phyloP scores from a whole-genome alignment of 2,113 vertebrate genomes.

The Corythoichthys intestinalis region DNA sequence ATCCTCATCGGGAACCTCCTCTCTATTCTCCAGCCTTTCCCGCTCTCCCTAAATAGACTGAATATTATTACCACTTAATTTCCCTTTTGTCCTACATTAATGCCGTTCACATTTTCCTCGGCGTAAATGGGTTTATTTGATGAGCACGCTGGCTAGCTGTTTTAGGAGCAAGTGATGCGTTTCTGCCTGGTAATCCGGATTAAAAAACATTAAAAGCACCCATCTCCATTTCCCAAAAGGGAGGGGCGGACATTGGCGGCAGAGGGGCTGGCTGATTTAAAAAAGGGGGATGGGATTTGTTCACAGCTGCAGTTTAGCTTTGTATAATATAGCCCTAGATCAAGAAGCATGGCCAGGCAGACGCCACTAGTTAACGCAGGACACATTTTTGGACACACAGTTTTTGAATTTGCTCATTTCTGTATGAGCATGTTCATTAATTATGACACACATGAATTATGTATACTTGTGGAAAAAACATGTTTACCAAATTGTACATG shows the following conservation, averaged over 20 bases:
- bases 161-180: conserved; percentile 59
- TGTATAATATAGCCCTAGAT: conserved; percentile 55
- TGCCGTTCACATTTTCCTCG: conserved; percentile 52
- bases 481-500: conserved; percentile 47
- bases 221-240: conserved; percentile 66
- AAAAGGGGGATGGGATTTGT: conserved; percentile 51
- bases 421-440: not conserved
- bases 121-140: conserved; percentile 62
- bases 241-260: conserved; percentile 29
- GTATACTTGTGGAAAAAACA: conserved; percentile 37
- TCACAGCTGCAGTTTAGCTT: conserved; percentile 64
- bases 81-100: conserved; percentile 62
- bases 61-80: conserved; percentile 68
- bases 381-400: conserved; percentile 1
- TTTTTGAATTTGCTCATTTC: conserved; percentile 17
- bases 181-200: conserved; percentile 71
- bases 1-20: conserved; percentile 34
- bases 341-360: conserved; percentile 30
- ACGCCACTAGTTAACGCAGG: conserved; percentile 31
- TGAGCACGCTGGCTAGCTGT: conserved; percentile 54
- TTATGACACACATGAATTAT: conserved; percentile 27
- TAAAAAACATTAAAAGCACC: conserved; percentile 68
- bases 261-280: conserved; percentile 10
- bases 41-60: conserved; percentile 53
- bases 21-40: conserved; percentile 32